A percentile compares a stretch with the other conserved stretches of the same genome.
Evolutionary conservation across 1,140 invertebrate genomes (phyloP).

Genomic region (Hetaerina americana): DNA sequence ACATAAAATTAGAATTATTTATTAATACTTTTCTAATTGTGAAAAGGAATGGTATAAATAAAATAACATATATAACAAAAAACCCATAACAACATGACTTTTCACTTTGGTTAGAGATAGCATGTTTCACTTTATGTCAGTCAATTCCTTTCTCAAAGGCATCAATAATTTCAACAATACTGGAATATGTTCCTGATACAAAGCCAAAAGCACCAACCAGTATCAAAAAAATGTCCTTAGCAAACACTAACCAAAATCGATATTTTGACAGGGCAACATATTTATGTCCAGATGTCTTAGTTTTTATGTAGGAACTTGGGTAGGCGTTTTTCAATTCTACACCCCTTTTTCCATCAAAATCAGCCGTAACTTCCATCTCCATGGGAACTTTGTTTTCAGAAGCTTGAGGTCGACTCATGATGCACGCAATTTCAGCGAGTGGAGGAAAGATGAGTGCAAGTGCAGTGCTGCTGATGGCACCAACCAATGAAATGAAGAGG

Average conservation of each 20-base stretch:
- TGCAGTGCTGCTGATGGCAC: conserved; percentile 73
- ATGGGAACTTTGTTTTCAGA: conserved; percentile 16
- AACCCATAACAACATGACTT: too few relatives aligned
- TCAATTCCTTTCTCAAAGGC: background rate
- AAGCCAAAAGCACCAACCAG: conserved; percentile 56
- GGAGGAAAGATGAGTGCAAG: conserved; percentile 81
- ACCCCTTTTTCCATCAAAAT: conserved; percentile 15
- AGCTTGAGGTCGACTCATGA: conserved; percentile 30
- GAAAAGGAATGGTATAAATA: too few relatives aligned
- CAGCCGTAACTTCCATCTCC: conserved; percentile 16
- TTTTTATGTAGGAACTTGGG: background rate
- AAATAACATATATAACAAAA: too few relatives aligned
- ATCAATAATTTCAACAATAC: conserved; percentile 43
- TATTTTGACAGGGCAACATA: background rate
- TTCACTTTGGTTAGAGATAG: too few relatives aligned
- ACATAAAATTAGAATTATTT: too few relatives aligned
- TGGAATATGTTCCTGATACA: conserved; percentile 57
- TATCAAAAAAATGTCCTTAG: conserved; percentile 51
- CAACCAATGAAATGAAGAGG: conserved; percentile 79
- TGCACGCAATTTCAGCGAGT: conserved; percentile 55
- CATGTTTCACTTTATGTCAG: too few relatives aligned
- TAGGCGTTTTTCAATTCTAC: background rate
- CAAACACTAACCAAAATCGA: conserved; percentile 21
- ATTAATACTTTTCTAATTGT: too few relatives aligned
- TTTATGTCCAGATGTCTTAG: background rate